A percentile compares a stretch with the other conserved stretches of the same genome.
Conservation (phyloP, 2,113 vertebrate genomes). For the Oreochromis niloticus region DNA sequence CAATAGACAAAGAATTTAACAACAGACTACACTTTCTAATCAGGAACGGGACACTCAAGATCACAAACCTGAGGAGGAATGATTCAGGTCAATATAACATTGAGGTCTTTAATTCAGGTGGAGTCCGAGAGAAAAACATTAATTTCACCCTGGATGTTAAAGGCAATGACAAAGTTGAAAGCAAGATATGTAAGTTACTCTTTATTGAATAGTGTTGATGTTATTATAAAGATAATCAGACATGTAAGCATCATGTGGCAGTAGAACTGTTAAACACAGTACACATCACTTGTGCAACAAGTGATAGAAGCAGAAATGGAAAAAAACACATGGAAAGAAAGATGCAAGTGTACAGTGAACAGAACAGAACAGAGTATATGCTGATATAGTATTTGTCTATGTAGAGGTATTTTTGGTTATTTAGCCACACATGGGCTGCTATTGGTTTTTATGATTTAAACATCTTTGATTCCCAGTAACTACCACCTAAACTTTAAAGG, state of each 20-base stretch:
- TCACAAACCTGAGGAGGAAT: not conserved
- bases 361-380: not conserved
- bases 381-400: not conserved
- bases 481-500: not conserved
- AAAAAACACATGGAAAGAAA: not conserved
- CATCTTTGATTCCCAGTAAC: rapidly evolving
- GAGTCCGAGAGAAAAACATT: not conserved
- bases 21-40: slow-evolving; percentile 23
- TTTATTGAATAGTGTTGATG: not conserved
- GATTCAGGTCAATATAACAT: slow-evolving; percentile 33
- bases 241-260: not conserved
- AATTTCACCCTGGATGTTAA: not conserved
- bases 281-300: not conserved
- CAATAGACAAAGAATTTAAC: not conserved
- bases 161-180: slow-evolving; percentile 33
- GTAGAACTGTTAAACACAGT: not conserved
- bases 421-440: not conserved
- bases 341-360: not conserved
- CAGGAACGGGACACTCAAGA: slow-evolving; percentile 32
- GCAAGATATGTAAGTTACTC: not conserved
- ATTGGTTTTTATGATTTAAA: rapidly evolving
- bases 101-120: not conserved
- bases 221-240: not conserved
- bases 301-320: not conserved
- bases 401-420: not conserved